Evolutionary conservation across 2,888 invertebrate genomes (phyloP), one percentile per base, ranked within the genome.

Genomic region (Ophonus ardosiacus): DNA sequence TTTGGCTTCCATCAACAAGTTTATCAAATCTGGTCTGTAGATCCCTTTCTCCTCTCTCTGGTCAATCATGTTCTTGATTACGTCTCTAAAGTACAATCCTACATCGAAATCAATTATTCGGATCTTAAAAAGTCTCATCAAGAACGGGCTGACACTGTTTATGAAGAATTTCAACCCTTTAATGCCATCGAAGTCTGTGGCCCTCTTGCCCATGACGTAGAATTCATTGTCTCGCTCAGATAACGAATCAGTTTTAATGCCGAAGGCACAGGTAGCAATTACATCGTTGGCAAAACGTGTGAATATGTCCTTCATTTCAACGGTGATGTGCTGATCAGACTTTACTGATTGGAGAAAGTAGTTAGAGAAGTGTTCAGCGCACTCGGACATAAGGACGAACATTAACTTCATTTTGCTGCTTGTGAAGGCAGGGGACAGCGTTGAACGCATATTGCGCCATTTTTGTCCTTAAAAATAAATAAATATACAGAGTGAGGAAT

Each of bases 351-450:
- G 84, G 1, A 83, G 18, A 6, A 90, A 86, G 78, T 88, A 88
- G 2, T 89, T 84, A 0, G 88, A 86, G 81, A 91, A 90, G 18
- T 88, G 88, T 24, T 79, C 86, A 0, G 89, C 90, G 74, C 90
- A 90, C 3, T 89, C 89, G 0, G 87, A 86, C 87, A 94, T 93
- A 83, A 93, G 89, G 0, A 91, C 91, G 88, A 93, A 90, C 92
- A 94, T 93, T 3, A 89, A 87, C 59, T 92, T 92, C 92, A 94
- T 93, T 89, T 94, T 94, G 78, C 93, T 92, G 92, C 31, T 31
- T 6, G 31, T 31, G 31, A 31, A 31, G 31, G 31, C 31, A 31
- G 31, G 31, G 31, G 31, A 93, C 21, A 94, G 87, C 0, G 92
- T 90, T 0, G 90, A 89, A 18, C 94, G 89, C 91, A 93, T 92